phyloP scores from a whole-genome alignment of 2,888 invertebrate genomes.

The Conistra vaccinii region DNA sequence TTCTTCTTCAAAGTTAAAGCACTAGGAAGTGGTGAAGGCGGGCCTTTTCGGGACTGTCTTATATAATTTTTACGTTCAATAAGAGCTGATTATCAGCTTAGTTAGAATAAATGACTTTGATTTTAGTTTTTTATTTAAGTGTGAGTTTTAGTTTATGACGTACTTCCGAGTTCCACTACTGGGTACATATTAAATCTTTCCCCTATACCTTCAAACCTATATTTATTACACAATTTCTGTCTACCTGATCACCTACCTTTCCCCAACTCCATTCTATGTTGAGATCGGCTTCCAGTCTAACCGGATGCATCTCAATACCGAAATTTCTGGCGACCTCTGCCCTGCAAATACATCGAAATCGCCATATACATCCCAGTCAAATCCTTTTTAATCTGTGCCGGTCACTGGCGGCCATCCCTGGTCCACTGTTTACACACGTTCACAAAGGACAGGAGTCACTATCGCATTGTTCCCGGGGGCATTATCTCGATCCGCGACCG shows the following conservation, averaged over 20 bases:
- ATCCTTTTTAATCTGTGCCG: conserved; percentile 21
- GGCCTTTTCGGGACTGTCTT: too few relatives aligned
- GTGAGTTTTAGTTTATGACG: too few relatives aligned
- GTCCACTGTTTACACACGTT: conserved; percentile 39
- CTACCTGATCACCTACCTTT: not conserved
- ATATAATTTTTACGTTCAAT: too few relatives aligned
- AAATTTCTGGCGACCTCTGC: not conserved
- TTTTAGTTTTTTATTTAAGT: too few relatives aligned
- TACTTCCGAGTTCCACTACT: too few relatives aligned
- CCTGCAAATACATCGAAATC: not conserved
- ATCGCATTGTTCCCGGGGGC: conserved; percentile 52
- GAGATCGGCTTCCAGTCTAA: not conserved
- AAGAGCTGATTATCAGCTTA: too few relatives aligned
- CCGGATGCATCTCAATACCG: not conserved
- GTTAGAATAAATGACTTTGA: too few relatives aligned
- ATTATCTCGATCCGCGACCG: conserved; percentile 34
- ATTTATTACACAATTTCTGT: not conserved
- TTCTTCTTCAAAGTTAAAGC: too few relatives aligned
- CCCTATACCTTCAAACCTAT: not conserved
- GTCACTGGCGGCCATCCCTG: conserved; percentile 4
- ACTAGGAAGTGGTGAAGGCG: too few relatives aligned
- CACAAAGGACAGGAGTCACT: conserved; percentile 48
- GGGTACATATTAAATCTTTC: too few relatives aligned
- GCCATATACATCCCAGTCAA: not conserved
- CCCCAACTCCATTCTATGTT: too few relatives aligned